Evolutionary conservation across 2,113 vertebrate species (phyloP).

Genomic region (Cervus canadensis): DNA sequence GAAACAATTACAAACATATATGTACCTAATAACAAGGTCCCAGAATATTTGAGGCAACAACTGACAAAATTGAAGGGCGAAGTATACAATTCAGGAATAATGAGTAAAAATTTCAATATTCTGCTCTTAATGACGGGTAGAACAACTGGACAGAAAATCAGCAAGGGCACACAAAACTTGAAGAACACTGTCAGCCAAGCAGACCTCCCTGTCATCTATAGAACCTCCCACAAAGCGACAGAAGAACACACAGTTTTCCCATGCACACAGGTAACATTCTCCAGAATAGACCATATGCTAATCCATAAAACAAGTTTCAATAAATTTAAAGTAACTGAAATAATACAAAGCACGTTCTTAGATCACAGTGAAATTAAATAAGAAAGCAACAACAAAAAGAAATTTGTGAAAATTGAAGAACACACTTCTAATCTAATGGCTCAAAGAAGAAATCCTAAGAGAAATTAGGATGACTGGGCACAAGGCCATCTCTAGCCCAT

Average conservation of each 20-base stretch:
- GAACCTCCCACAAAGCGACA: not conserved
- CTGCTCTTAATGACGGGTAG: not conserved
- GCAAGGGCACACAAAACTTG: not conserved
- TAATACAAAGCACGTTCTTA: not conserved
- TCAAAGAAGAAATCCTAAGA: conserved; percentile 36
- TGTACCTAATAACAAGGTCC: not conserved
- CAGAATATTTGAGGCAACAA: not conserved
- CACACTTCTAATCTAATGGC: not conserved
- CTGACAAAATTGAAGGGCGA: not conserved
- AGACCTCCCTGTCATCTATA: not conserved
- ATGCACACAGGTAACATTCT: not conserved
- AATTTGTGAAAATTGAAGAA: conserved; percentile 27
- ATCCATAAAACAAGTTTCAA: not conserved
- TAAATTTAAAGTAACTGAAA: conserved; percentile 42
- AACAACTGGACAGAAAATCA: conserved; percentile 7
- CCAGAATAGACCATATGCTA: not conserved
- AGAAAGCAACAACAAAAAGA: conserved; percentile 12
- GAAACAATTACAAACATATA: not conserved
- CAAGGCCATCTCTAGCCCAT: not conserved
- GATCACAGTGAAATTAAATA: not conserved
- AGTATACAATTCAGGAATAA: not conserved
- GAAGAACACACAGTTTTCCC: not conserved
- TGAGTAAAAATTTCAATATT: not conserved
- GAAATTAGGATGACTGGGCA: conserved; percentile 18
- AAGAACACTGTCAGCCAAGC: not conserved